These are phyloP conservation scores for Pseudomyrmex dendroicus DNA, from an alignment of 1,140 invertebrate genomes.

Conservation along the genomic window DNA sequence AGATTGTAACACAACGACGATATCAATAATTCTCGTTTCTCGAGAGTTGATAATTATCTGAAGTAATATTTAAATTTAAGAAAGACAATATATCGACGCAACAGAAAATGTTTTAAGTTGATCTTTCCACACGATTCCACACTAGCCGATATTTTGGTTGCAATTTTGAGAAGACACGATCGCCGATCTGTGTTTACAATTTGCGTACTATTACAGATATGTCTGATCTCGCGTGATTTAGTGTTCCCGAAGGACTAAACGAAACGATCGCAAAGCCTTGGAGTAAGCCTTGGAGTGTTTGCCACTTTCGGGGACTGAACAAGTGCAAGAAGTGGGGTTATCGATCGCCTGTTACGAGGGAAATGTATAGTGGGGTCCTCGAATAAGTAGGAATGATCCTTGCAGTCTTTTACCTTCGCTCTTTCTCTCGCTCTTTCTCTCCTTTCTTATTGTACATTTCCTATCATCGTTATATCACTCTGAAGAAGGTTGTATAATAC, in stretches of 20 bases:
- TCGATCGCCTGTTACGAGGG: constrained; percentile 16
- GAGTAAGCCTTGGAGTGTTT: constrained; percentile 38
- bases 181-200: background rate
- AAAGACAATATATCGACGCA: too few relatives aligned
- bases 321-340: constrained; percentile 67
- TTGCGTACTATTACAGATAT: background rate
- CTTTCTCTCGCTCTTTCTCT: too few relatives aligned
- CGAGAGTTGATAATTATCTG: too few relatives aligned
- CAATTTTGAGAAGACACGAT: background rate
- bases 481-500: constrained; percentile 78
- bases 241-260: constrained; percentile 62
- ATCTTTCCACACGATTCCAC: background rate
- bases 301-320: constrained; percentile 52
- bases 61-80: too few relatives aligned
- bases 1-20: background rate
- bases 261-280: constrained; percentile 17
- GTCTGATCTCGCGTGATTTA: constrained; percentile 56
- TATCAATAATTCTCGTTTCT: background rate
- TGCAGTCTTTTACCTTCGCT: background rate
- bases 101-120: background rate
- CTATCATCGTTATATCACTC: constrained; percentile 74
- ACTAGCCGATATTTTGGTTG: background rate
- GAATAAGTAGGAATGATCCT: background rate
- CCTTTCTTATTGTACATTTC: background rate
- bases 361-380: constrained; percentile 31